Conservation (phyloP, 2,888 invertebrate species). For the Bombylius discolor region DNA sequence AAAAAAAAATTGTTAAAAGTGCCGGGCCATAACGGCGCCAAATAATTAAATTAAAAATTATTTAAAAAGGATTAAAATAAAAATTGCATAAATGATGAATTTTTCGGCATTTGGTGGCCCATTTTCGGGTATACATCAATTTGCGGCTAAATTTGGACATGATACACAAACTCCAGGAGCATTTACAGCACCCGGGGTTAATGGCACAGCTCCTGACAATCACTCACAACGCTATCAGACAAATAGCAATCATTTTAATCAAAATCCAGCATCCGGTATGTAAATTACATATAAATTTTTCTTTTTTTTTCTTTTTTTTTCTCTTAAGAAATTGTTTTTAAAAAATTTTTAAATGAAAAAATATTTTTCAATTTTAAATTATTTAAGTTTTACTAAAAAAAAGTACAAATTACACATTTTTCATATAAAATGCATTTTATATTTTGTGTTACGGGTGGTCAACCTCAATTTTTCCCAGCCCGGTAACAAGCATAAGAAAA, state of each 20-base stretch:
- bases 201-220: constrained; percentile 29
- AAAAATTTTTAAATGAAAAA: background rate
- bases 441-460: background rate
- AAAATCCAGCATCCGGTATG: constrained; percentile 23
- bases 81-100: constrained; percentile 31
- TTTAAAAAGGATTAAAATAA: background rate
- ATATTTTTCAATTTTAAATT: background rate
- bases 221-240: constrained; percentile 37
- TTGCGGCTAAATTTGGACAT: constrained; percentile 36
- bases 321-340: background rate
- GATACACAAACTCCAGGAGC: constrained; percentile 34
- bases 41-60: background rate
- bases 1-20: background rate
- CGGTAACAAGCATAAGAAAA: constrained; percentile 1
- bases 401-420: too few species aligned
- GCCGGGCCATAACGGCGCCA: background rate
- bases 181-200: constrained; percentile 31
- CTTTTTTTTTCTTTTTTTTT: background rate
- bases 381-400: background rate
- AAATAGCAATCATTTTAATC: constrained; percentile 38
- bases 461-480: background rate
- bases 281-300: background rate
- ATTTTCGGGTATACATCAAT: constrained; percentile 37
- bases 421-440: too few species aligned
- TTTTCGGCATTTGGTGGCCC: constrained; percentile 38